Evolutionary conservation across 2,797 vertebrate genomes (phyloP), one percentile per base, ranked within the genome.

Genomic region (Vultur gryphus): DNA sequence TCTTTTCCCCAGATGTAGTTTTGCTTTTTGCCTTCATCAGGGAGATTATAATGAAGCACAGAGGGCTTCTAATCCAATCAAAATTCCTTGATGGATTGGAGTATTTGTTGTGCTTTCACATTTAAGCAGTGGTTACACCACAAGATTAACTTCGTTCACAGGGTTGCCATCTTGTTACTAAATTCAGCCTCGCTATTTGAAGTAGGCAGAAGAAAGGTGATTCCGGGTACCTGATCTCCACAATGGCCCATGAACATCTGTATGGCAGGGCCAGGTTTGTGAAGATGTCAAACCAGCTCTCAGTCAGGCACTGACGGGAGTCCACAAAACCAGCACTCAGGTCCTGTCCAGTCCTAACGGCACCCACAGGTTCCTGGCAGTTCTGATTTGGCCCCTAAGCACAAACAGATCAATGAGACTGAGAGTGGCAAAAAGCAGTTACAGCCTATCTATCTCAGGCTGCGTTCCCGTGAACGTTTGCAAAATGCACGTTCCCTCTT

Each of bases 61-160:
- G 59, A 87, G 54, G 51, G 65, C 6, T 95, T 92, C 84, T 95
- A 95, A 94, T 92, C 89, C 86, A 91, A 49, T 97, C 89, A 94
- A 57, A 94, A 89, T 85, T 79, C 75, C 72, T 59, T 66, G 69
- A 69, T 59, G 72, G 55, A 78, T 62, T 72, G 51, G 37, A 89
- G 55, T 71, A 65, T 84, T 91, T 88, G 58, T 96, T 65, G 13
- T 70, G 48, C 58, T 91, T 91, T 89, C 78, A 44, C 19, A 16
- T 64, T 87, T 75, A 80, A 67, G 72, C 43, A 55, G 66, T 52
- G 51, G 48, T 67, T 81, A 35, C 5, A 21, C 43, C 29, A 35
- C 33, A 70, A 52, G 64, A 85, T 84, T 66, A 58, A 54, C 54
- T 80, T 48, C 21, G 41, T 62, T 75, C 21, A 20, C 6, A 25